Evolutionary conservation across 1,140 invertebrate species (phyloP).

Genomic region (Microplitis demolitor): DNA sequence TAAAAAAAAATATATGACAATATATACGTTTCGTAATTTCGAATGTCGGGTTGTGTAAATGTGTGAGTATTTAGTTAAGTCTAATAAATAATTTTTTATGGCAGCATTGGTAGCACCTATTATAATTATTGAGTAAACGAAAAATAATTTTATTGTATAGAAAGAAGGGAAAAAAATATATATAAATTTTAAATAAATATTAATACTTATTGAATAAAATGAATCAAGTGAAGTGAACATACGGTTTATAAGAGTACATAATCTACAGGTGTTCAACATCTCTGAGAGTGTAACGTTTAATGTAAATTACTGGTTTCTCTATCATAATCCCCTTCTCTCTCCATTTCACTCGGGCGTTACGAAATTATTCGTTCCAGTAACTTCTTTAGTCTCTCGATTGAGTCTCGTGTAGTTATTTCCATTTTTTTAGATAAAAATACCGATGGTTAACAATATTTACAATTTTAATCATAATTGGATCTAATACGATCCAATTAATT

Average conservation of each 20-base stretch:
- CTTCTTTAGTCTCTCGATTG: background rate
- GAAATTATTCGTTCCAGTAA: slow-evolving; percentile 8
- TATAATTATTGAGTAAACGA: no score
- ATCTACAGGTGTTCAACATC: slow-evolving; percentile 40
- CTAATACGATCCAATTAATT: no score
- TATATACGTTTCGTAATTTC: no score
- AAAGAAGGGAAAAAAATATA: background rate
- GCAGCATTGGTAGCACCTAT: no score
- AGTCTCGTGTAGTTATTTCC: background rate
- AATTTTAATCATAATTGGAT: no score
- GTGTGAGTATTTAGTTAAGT: no score
- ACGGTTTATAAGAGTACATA: background rate
- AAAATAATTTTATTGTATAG: background rate
- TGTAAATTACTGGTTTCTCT: slow-evolving; percentile 47
- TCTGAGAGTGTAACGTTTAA: slow-evolving; percentile 34
- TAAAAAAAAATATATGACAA: no score
- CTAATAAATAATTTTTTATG: no score
- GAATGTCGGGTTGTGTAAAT: no score
- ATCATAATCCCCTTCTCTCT: slow-evolving; percentile 30
- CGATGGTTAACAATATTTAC: no score
- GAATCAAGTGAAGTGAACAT: background rate
- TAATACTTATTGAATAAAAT: no score
- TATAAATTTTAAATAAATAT: background rate
- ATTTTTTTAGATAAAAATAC: background rate
- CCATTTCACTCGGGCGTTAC: slow-evolving; percentile 12